Evolutionary conservation across 2,888 invertebrate genomes (phyloP).

Genomic region (Drosophila parthenogenetica): DNA sequence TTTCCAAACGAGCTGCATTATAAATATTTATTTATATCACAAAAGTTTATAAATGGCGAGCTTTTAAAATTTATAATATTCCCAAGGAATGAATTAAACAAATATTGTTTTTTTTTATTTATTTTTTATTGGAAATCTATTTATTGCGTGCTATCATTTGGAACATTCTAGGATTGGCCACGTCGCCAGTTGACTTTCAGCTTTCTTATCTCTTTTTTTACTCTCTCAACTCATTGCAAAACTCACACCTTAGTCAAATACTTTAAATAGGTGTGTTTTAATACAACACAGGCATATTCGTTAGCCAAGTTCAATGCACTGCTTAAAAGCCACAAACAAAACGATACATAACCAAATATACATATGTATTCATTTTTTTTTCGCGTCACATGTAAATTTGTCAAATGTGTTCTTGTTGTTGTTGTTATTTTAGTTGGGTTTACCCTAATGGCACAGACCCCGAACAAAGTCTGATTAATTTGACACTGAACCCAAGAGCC

Average conservation of each 20-base stretch:
- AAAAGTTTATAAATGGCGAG: too few species aligned
- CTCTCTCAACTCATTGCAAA: constrained; percentile 4
- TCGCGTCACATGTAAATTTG: constrained; percentile 54
- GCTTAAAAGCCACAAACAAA: constrained; percentile 47
- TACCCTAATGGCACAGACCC: constrained; percentile 34
- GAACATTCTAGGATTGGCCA: constrained; percentile 4
- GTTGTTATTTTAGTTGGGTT: constrained; percentile 23
- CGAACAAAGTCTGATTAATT: constrained; percentile 75
- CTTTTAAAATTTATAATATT: too few species aligned
- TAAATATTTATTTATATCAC: not conserved
- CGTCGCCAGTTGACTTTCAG: constrained; percentile 7
- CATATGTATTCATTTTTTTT: constrained; percentile 4
- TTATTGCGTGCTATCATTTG: constrained; percentile 19
- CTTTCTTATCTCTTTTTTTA: constrained; percentile 4
- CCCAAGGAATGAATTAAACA: too few species aligned
- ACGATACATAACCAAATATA: constrained; percentile 28
- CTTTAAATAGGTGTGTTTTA: constrained; percentile 22
- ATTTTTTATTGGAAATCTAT: too few species aligned
- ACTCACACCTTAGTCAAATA: constrained; percentile 52
- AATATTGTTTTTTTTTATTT: too few species aligned
- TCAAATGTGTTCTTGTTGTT: constrained; percentile 1
- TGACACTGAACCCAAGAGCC: constrained; percentile 74
- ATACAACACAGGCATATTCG: constrained; percentile 58
- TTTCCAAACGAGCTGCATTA: too few species aligned
- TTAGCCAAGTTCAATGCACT: constrained; percentile 70